phyloP scores from a whole-genome alignment of 30 jellyfish, hydroid and myxozoan genomes.

The Hydractinia symbiolongicarpus region DNA sequence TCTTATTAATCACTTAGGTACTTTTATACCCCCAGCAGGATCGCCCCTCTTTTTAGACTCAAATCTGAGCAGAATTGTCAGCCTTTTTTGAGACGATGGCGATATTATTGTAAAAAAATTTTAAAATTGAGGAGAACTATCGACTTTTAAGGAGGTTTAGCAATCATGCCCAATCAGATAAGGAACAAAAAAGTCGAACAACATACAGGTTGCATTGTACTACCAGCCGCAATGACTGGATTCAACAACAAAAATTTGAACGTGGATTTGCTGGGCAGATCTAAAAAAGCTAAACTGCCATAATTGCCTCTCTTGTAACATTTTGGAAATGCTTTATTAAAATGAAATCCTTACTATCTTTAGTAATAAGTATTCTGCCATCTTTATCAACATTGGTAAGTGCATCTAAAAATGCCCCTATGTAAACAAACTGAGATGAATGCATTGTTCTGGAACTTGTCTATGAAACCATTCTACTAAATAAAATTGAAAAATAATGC shows the following conservation, averaged over 20 bases:
- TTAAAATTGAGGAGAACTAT: background rate
- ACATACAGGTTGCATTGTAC: slow-evolving; percentile 96
- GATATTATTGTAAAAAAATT: background rate
- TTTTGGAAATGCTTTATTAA: too few relatives aligned
- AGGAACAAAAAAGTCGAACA: background rate
- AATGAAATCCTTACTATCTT: slow-evolving; percentile 39
- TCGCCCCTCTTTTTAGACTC: too few relatives aligned
- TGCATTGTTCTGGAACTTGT: slow-evolving; percentile 30
- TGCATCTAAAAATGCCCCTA: slow-evolving; percentile 80
- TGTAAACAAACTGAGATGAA: slow-evolving; percentile 59
- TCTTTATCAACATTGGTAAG: slow-evolving; percentile 76
- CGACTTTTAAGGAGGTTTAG: background rate
- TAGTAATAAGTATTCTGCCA: slow-evolving; percentile 75
- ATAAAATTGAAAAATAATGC: slow-evolving; percentile 5
- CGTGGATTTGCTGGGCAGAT: slow-evolving; percentile 38
- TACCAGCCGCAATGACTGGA: slow-evolving; percentile 90
- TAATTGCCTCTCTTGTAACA: too few relatives aligned
- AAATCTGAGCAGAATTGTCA: too few relatives aligned
- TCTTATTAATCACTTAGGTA: too few relatives aligned
- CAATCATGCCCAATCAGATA: too few relatives aligned
- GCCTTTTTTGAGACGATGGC: background rate
- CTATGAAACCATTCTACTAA: slow-evolving; percentile 87
- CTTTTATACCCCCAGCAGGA: too few relatives aligned
- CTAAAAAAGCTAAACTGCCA: slow-evolving; percentile 8
- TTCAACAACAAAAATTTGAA: slow-evolving; percentile 71